Base-by-base conservation (phyloP, 2,888 invertebrate species). In the Oscheius sp. region DNA sequence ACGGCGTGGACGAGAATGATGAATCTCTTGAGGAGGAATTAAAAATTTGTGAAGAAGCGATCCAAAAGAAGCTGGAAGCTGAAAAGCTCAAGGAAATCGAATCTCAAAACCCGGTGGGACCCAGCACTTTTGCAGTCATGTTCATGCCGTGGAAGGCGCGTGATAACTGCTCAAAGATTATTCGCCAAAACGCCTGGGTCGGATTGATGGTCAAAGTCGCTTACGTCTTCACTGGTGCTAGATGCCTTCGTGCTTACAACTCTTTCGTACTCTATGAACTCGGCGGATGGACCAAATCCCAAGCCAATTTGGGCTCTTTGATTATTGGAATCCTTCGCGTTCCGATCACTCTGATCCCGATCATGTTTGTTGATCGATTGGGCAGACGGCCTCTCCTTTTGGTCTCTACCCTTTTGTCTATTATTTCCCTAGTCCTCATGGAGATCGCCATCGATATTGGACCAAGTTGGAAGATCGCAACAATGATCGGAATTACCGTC, bases 181-280 rank as follows among this genome's bases (percentile, higher is more conserved):
- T 73, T 17, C 42, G 73, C 1, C 70, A 73, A 25, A 70, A 71
- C 20, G 73, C 73, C 8, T 73, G 73, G 73, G 33, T 73, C 23
- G 73, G 73, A 0, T 46, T 73, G 17, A 65, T 71, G 70, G 73
- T 73, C 52, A 73, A 73, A 61, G 69, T 76, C 0, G 76, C 73
- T 34, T 76, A 74, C 42, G 76, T 76, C 10, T 74, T 74, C 69
- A 74, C 76, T 20, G 76, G 76, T n/a, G 76, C 76, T 8, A 68
- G 76, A 0, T 70, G 66, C 31, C 70, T 76, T 23, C 73, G 76
- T 12, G 64, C 69, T 25, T 76, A 72, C 52, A 65, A 57, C 42
- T 74, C 76, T 31, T 76, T 69, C 57, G 58, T 76, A 2, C 70
- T 76, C 10, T 55, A 68, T 48, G 71, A 67, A 27, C 52, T 75